Evolutionary conservation across 2,113 vertebrate species (phyloP).

Genomic region (Lates calcarifer): DNA sequence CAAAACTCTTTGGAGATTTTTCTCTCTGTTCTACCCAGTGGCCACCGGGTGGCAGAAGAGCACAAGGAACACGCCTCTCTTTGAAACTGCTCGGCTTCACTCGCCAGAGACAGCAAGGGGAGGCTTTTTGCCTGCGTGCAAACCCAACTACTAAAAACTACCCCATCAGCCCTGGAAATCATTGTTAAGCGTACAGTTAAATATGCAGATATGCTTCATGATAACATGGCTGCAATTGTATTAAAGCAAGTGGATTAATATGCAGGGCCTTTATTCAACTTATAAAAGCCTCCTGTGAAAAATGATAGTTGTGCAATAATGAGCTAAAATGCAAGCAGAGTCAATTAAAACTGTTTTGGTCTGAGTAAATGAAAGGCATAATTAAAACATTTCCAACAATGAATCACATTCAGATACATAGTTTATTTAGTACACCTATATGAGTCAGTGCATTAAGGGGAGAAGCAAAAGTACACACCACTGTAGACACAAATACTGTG

Average conservation of each 20-base stretch:
- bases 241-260: slow-evolving; percentile 30
- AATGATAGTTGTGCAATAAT: slow-evolving; percentile 32
- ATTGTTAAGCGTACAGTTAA: slow-evolving; percentile 50
- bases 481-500: neutral
- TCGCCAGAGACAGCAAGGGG: slow-evolving; percentile 30
- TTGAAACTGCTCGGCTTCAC: slow-evolving; percentile 47
- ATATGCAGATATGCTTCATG: slow-evolving; percentile 41
- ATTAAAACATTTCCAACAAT: slow-evolving; percentile 29
- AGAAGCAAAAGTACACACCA: neutral
- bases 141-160: slow-evolving; percentile 37
- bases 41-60: slow-evolving; percentile 87
- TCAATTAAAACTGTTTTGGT: slow-evolving; percentile 22
- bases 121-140: slow-evolving; percentile 38
- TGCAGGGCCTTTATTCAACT: slow-evolving; percentile 33
- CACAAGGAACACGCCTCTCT: slow-evolving; percentile 75
- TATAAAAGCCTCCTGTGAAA: slow-evolving; percentile 29
- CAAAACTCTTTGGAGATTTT: slow-evolving; percentile 52
- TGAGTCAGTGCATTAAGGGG: slow-evolving; percentile 3
- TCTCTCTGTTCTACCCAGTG: slow-evolving; percentile 53
- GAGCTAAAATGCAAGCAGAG: slow-evolving; percentile 30
- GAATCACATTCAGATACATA: neutral
- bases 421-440: neutral
- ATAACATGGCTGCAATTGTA: slow-evolving; percentile 52
- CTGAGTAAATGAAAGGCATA: slow-evolving; percentile 16
- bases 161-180: slow-evolving; percentile 55